A percentile compares a stretch with the other conserved stretches of the same genome.
These are phyloP conservation scores for Diarsia brunnea DNA, from an alignment of 2,888 invertebrate genomes.

Conservation along the genomic window DNA sequence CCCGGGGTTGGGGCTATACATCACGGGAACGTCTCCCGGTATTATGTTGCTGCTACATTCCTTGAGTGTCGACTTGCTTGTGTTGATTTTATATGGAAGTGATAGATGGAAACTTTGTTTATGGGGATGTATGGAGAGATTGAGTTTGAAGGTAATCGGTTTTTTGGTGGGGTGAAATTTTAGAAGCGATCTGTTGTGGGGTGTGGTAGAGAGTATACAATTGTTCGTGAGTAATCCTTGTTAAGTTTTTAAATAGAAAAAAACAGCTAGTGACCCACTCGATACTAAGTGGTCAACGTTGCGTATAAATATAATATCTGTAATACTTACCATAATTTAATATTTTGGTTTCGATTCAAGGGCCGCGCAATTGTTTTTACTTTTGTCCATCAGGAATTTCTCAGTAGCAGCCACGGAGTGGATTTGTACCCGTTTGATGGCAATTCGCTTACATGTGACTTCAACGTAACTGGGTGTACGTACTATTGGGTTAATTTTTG, in stretches of 20 bases:
- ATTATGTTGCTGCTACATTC: slow-evolving; percentile 51
- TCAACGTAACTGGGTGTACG: no score
- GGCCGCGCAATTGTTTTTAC: no score
- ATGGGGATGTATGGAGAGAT: not conserved
- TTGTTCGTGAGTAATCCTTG: no score
- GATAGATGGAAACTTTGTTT: slow-evolving; percentile 51
- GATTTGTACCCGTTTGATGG: no score
- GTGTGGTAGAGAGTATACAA: not conserved
- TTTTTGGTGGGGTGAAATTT: slow-evolving; percentile 5
- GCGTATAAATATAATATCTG: no score
- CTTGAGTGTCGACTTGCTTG: slow-evolving; percentile 46
- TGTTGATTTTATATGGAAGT: slow-evolving; percentile 52
- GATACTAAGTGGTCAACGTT: not conserved
- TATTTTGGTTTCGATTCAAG: no score
- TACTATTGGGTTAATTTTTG: no score
- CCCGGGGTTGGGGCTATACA: slow-evolving; percentile 65
- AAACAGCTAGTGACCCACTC: no score
- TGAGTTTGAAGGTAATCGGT: slow-evolving; percentile 14
- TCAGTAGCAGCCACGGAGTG: no score
- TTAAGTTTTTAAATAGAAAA: not conserved
- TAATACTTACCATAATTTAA: not conserved
- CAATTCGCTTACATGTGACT: no score
- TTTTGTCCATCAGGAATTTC: no score
- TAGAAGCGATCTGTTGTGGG: not conserved
- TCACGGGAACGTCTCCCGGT: slow-evolving; percentile 57